Conservation (phyloP, 2,113 vertebrate species). For the Camelus bactrianus region DNA sequence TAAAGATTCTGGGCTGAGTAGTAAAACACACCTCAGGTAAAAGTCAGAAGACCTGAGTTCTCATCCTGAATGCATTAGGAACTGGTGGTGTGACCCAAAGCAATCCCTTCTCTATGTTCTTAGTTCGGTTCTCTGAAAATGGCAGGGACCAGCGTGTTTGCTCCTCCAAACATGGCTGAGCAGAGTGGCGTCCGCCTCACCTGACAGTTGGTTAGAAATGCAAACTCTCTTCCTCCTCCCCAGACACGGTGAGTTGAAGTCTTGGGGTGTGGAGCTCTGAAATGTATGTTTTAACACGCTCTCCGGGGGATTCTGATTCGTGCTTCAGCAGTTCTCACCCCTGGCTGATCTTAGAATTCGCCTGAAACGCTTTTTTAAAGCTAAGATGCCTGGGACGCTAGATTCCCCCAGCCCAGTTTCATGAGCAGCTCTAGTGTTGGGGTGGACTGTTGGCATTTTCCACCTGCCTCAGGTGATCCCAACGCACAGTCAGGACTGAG, state of each 20-base stretch:
- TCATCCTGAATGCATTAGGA: rapidly evolving
- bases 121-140: background rate
- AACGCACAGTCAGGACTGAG: background rate
- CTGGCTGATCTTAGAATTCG: background rate
- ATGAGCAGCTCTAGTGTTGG: rapidly evolving
- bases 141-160: rapidly evolving
- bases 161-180: rapidly evolving
- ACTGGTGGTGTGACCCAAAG: no score
- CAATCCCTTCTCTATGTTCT: background rate
- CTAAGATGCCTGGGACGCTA: no score
- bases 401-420: background rate
- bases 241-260: background rate
- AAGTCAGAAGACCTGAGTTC: background rate
- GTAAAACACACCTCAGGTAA: background rate
- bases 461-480: background rate
- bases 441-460: background rate
- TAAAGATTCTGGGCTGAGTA: background rate
- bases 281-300: background rate
- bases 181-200: no score
- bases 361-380: background rate
- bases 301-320: background rate
- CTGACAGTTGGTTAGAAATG: background rate
- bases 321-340: background rate
- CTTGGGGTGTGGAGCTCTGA: background rate
- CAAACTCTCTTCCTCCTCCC: background rate